These are phyloP conservation scores for Penaeus vannamei DNA, from an alignment of 1,140 invertebrate genomes.

Conservation along the genomic window DNA sequence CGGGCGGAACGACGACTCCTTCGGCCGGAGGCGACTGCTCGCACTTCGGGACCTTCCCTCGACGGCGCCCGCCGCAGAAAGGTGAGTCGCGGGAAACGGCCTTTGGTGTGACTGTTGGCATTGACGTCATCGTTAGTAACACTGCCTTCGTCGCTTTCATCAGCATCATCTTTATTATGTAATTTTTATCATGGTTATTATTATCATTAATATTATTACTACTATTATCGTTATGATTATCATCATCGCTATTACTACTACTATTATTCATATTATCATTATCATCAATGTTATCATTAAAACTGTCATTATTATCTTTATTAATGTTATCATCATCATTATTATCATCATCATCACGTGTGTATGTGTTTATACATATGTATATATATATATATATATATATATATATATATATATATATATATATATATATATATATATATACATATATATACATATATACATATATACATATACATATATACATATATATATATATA, in stretches of 20 bases:
- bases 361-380: not conserved
- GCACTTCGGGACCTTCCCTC: slow-evolving; percentile 62
- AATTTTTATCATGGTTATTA: no score
- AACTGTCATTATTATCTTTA: no score
- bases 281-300: no score
- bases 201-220: no score
- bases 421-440: not conserved
- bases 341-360: no score
- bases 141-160: not conserved
- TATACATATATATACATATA: not conserved
- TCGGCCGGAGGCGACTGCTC: slow-evolving; percentile 41
- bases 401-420: no score
- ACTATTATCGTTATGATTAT: no score
- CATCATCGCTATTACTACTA: no score
- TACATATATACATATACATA: not conserved
- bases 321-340: no score
- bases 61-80: slow-evolving; percentile 53
- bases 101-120: not conserved
- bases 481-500: not conserved
- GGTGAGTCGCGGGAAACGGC: slow-evolving; percentile 28
- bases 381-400: not conserved
- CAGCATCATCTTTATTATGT: not conserved
- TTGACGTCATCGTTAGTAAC: not conserved
- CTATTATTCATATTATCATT: no score
- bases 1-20: not conserved